These are phyloP conservation scores for Atherinomorus stipes DNA, from an alignment of 2,113 vertebrate genomes.

Conservation along the genomic window DNA sequence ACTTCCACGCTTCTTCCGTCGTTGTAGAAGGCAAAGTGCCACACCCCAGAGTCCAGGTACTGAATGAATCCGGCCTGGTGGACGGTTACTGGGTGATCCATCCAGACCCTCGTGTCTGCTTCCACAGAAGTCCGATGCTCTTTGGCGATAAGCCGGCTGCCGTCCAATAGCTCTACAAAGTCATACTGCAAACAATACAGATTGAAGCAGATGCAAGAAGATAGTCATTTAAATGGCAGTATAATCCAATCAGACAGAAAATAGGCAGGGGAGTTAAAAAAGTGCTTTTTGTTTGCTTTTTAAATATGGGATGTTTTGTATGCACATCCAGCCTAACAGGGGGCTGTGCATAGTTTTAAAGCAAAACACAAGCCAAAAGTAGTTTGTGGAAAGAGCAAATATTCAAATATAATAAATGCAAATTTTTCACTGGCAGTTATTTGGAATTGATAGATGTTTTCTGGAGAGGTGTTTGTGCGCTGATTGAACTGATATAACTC, in stretches of 20 bases:
- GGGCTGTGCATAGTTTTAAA: constrained; percentile 49
- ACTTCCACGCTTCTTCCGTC: constrained; percentile 92
- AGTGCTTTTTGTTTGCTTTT: constrained; percentile 1
- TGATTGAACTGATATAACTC: constrained; percentile 67
- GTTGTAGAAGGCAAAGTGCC: constrained; percentile 99
- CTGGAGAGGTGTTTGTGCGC: constrained; percentile 66
- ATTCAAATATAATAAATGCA: constrained; percentile 65
- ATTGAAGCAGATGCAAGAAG: constrained; percentile 18
- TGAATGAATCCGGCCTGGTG: constrained; percentile 98
- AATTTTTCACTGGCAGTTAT: constrained; percentile 64
- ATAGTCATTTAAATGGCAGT: constrained; percentile 9
- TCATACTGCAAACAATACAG: constrained; percentile 87
- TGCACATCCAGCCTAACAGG: constrained; percentile 45
- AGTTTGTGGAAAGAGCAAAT: constrained; percentile 59
- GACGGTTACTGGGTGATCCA: constrained; percentile 88
- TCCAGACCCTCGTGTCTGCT: constrained; percentile 80
- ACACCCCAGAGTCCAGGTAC: constrained; percentile 95
- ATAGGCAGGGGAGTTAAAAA: constrained; percentile 18
- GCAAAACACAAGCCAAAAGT: constrained; percentile 38
- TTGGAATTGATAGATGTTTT: constrained; percentile 61
- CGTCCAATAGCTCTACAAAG: constrained; percentile 97
- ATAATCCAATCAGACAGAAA: constrained; percentile 36
- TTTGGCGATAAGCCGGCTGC: constrained; percentile 94
- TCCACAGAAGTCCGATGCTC: constrained; percentile 88
- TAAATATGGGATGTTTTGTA: constrained; percentile 21